Evolutionary conservation across 2,888 invertebrate species (phyloP), one percentile per base, ranked within the genome.

Genomic region (Drosophila maculinotata): DNA sequence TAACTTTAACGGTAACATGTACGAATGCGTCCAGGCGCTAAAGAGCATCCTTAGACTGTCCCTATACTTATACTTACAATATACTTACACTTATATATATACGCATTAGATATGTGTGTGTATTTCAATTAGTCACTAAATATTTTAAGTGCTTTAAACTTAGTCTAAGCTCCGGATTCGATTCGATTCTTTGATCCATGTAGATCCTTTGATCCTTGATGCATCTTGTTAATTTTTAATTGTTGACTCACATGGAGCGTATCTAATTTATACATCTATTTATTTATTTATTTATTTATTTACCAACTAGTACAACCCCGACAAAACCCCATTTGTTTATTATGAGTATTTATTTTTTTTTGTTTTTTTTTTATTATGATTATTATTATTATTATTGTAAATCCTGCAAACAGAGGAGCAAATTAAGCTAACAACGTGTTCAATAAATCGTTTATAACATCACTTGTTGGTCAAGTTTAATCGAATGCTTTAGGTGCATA

Each of bases 101-200:
- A 72, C 62, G 20, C 31, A 31, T 31, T 31, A 3, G 45, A 45
- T 28, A 57, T 23, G 48, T 56, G 68, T 48, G 49, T 71, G 68
- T 74, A 78, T 74, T 89, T 88, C 88, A 88, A 87, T 84, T 90
- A 90, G 90, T 90, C 90, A 90, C 89, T 90, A 90, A 90, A 88
- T 90, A 90, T 86, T 83, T 89, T 89, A 90, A 89, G 89, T 76
- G 73, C 80, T 72, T 77, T 79, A 78, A 71, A 69, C 69, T 79
- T 87, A 87, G 87, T 80, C 76, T 89, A 84, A 88, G 80, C 56
- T 70, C 54, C 62, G 36, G 28, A 54, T 65, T 38, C 14, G 33
- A 57, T 58, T 66, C 36, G 42, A 52, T 57, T 54, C 49, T 44
- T 30, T 38, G 31, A 51, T 48, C 41, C 33, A 35, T 49, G 30